A percentile compares a stretch with the other conserved stretches of the same genome.
These are phyloP conservation scores for Pelochelys cantorii DNA, from an alignment of 2,797 vertebrate species.

Conservation along the genomic window DNA sequence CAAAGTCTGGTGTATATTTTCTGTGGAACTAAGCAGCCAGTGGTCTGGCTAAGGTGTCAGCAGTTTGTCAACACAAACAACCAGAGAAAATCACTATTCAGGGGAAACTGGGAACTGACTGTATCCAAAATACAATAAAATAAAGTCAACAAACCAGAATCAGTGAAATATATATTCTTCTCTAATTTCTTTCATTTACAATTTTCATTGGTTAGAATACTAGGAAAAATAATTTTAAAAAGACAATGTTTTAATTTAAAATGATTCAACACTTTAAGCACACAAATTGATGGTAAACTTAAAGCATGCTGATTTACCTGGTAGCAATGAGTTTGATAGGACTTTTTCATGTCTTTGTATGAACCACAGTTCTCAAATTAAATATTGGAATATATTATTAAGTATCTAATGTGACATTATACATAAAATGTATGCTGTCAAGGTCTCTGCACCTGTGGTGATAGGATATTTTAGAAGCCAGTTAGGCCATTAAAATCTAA, in stretches of 20 bases:
- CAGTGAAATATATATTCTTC: not conserved
- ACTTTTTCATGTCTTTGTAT: slow-evolving; percentile 47
- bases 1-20: not conserved
- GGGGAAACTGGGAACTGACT: not conserved
- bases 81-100: not conserved
- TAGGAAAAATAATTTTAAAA: not conserved
- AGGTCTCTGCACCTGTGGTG: slow-evolving; percentile 9
- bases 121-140: not conserved
- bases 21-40: not conserved
- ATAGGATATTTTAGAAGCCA: slow-evolving; percentile 46
- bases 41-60: fast-evolving
- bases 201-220: fast-evolving
- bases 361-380: slow-evolving; percentile 52
- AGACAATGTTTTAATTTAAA: not conserved
- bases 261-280: not conserved
- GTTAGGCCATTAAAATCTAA: slow-evolving; percentile 45
- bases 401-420: slow-evolving; percentile 58
- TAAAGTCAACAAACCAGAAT: not conserved
- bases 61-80: slow-evolving; percentile 7
- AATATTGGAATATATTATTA: slow-evolving; percentile 64
- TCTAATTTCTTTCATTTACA: not conserved
- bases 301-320: not conserved
- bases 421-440: slow-evolving; percentile 47
- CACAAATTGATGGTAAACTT: not conserved
- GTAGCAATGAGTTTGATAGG: not conserved